Percentiles rank a stretch among this genome's conserved stretches.
These are phyloP conservation scores for Parascotia fuliginaria DNA, from an alignment of 2,888 invertebrate species.

Conservation along the genomic window DNA sequence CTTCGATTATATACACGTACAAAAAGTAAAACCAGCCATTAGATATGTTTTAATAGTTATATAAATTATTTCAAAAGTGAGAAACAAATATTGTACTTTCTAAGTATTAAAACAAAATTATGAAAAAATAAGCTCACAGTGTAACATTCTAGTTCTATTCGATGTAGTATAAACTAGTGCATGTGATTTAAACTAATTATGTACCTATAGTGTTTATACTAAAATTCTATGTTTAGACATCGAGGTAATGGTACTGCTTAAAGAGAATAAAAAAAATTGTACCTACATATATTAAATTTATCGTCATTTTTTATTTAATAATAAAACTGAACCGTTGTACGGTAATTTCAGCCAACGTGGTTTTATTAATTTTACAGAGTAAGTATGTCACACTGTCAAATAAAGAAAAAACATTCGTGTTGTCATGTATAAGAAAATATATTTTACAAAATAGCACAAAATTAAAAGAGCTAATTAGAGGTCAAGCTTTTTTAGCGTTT, in stretches of 20 bases:
- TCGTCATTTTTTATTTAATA: too few species aligned
- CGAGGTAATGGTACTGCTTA: not conserved
- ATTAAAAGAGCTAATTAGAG: too few species aligned
- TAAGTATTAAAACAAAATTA: slow-evolving; percentile 9
- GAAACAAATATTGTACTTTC: slow-evolving; percentile 15
- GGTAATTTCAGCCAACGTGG: too few species aligned
- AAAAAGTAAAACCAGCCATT: slow-evolving; percentile 26
- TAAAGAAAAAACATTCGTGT: too few species aligned
- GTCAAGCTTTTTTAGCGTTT: too few species aligned
- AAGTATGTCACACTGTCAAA: too few species aligned
- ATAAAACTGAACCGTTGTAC: too few species aligned
- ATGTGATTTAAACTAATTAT: slow-evolving; percentile 52
- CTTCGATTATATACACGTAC: slow-evolving; percentile 15
- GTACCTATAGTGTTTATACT: slow-evolving; percentile 45
- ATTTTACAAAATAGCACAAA: too few species aligned
- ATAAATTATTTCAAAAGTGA: slow-evolving; percentile 14
- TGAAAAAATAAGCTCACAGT: slow-evolving; percentile 33
- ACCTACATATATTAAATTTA: too few species aligned
- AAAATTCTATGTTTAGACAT: slow-evolving; percentile 31
- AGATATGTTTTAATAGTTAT: slow-evolving; percentile 2
- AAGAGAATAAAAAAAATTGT: not conserved
- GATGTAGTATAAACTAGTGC: slow-evolving; percentile 47
- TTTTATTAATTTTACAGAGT: too few species aligned
- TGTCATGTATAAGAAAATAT: too few species aligned
- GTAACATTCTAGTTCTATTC: slow-evolving; percentile 35